phyloP scores from a whole-genome alignment of 2,113 vertebrate species.

The Lasiurus cinereus region DNA sequence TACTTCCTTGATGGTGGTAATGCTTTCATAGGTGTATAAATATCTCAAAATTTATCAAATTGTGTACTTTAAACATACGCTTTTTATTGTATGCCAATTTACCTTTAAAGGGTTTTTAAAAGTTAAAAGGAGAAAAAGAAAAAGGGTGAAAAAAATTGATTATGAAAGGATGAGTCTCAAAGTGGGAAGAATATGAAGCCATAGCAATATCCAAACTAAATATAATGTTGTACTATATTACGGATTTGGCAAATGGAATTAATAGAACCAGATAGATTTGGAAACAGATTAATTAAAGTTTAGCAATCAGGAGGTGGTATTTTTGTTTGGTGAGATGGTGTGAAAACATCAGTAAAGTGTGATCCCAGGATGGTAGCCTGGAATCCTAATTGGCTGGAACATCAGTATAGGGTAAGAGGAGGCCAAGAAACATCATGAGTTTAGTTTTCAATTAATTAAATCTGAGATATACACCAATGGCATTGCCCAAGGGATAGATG shows the following conservation, averaged over 20 bases:
- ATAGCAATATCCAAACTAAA: neutral
- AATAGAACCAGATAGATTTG: neutral
- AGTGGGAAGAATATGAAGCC: neutral
- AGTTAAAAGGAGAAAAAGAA: neutral
- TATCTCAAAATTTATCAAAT: neutral
- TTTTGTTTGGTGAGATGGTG: neutral
- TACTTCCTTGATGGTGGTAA: neutral
- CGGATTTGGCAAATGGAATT: neutral
- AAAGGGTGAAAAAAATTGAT: neutral
- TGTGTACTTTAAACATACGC: neutral
- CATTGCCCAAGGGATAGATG: neutral
- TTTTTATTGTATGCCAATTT: neutral
- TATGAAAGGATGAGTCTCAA: neutral
- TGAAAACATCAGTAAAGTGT: slow-evolving; percentile 13
- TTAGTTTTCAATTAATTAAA: neutral
- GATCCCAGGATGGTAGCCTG: neutral
- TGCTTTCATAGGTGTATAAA: neutral
- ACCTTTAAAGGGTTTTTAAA: neutral
- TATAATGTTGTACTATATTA: neutral
- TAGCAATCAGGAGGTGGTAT: neutral
- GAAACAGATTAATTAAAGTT: neutral
- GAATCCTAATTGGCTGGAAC: neutral
- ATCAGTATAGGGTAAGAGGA: neutral
- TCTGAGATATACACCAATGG: neutral
- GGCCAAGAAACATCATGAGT: neutral